Evolutionary conservation across 2,113 vertebrate genomes (phyloP), one percentile per base, ranked within the genome.

Genomic region (Trogon surrucura): DNA sequence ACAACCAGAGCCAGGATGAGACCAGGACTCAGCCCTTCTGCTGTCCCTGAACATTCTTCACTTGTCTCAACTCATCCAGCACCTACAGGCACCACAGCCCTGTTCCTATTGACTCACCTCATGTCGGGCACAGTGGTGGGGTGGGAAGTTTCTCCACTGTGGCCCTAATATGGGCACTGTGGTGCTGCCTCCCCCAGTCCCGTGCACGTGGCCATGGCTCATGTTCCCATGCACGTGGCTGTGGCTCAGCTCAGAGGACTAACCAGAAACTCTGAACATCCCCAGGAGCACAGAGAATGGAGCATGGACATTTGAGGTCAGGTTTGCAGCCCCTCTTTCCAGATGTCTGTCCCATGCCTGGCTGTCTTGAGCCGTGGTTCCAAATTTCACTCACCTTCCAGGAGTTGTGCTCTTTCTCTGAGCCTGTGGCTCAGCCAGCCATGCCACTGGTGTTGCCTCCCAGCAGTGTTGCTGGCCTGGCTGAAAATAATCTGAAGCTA

Each of bases 171-270:
- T 53, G 32, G n/a, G 51, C 29, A 7, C 30, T 4, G 2, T 2
- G 13, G 11, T 6, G 19, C 71, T 88, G n/a, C n/a, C 36, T 45
- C 5, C n/a, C 26, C 29, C 0, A 1, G 19, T 22, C 29, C 72
- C 4, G 1, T 16, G 10, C 36, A 6, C 1, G 1, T 41, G 53
- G 53, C n/a, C 1, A 0, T 36, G 22, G 54, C 56, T 77, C 32
- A 4, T 20, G 36, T 47, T 64, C 34, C 69, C 47, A 8, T 2
- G 9, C 41, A n/a, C 0, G 1, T 13, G n/a, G 17, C 57, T 13
- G 11, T 6, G 51, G 38, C 27, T 91, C 67, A 38, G 53, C 32
- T 44, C 54, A 22, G 20, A 13, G 23, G 21, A 58, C 38, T 16
- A 16, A 74, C 17, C 54, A 32, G 60, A 30, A 77, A 18, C 32